These are phyloP conservation scores for Pomacea maculata DNA, from an alignment of 1,140 invertebrate species.

Conservation along the genomic window DNA sequence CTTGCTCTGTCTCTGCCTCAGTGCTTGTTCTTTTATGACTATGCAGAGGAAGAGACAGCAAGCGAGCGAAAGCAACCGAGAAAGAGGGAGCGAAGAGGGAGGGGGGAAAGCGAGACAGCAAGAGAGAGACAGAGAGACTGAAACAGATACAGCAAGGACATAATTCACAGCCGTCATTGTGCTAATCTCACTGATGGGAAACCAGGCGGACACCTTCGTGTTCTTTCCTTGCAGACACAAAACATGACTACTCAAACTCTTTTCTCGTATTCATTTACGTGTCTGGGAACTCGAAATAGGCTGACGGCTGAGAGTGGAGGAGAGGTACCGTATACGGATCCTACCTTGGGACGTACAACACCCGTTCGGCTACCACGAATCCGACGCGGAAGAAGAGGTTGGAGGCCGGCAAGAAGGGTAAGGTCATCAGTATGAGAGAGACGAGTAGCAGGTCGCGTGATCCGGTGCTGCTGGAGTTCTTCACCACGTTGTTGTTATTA, in stretches of 20 bases:
- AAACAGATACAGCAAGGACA: not conserved
- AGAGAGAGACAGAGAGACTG: not conserved
- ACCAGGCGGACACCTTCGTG: too few species aligned
- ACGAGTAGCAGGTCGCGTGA: constrained; percentile 25
- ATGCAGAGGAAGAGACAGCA: not conserved
- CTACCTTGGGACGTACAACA: constrained; percentile 91
- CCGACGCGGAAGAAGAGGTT: constrained; percentile 97
- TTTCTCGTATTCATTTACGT: too few species aligned
- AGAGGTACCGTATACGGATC: not conserved
- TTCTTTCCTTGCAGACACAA: too few species aligned
- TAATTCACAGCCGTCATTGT: too few species aligned
- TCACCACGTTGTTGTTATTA: not conserved
- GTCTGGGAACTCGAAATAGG: too few species aligned
- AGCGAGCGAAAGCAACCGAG: constrained; percentile 1
- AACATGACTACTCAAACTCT: too few species aligned
- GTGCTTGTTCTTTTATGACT: too few species aligned
- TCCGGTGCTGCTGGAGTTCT: not conserved
- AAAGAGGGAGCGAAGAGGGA: too few species aligned
- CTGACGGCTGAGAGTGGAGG: too few species aligned
- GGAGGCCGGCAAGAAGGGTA: constrained; percentile 93
- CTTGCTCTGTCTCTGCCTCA: too few species aligned
- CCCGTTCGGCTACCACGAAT: constrained; percentile 94
- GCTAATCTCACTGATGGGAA: too few species aligned
- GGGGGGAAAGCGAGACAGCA: too few species aligned
- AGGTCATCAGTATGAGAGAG: constrained; percentile 78